Conservation (phyloP, 1,140 invertebrate genomes). For the Bombus ignitus region DNA sequence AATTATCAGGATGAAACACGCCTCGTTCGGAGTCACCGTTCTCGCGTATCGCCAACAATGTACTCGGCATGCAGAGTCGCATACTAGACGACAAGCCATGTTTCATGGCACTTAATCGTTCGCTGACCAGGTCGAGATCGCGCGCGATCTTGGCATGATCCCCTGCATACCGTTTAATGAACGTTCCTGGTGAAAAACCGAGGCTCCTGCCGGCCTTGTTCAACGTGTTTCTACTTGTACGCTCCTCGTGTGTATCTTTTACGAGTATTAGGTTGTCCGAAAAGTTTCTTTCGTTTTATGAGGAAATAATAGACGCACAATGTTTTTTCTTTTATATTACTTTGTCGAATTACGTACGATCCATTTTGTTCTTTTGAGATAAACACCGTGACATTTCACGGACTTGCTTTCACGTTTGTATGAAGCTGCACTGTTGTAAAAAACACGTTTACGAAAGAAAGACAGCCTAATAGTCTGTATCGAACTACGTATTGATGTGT, state of each 20-base stretch:
- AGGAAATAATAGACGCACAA: too few species aligned
- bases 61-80: constrained; percentile 26
- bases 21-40: not conserved
- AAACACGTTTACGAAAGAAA: too few species aligned
- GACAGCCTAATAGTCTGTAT: too few species aligned
- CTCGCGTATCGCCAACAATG: constrained; percentile 28
- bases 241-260: not conserved
- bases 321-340: too few species aligned
- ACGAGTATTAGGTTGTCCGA: too few species aligned
- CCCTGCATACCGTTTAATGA: constrained; percentile 20
- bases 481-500: too few species aligned
- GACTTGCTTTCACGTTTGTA: too few species aligned
- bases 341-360: too few species aligned
- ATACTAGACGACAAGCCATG: constrained; percentile 41
- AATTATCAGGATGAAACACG: constrained; percentile 26
- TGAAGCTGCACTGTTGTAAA: too few species aligned
- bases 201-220: not conserved
- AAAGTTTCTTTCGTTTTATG: too few species aligned
- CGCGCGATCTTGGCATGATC: constrained; percentile 26
- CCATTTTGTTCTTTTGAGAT: too few species aligned
- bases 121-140: constrained; percentile 35
- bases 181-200: not conserved
- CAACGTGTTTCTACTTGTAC: not conserved
- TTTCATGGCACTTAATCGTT: constrained; percentile 40
- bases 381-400: too few species aligned